Evolutionary conservation across 2,113 vertebrate genomes (phyloP), one percentile per base, ranked within the genome.

Genomic region (Numida meleagris): DNA sequence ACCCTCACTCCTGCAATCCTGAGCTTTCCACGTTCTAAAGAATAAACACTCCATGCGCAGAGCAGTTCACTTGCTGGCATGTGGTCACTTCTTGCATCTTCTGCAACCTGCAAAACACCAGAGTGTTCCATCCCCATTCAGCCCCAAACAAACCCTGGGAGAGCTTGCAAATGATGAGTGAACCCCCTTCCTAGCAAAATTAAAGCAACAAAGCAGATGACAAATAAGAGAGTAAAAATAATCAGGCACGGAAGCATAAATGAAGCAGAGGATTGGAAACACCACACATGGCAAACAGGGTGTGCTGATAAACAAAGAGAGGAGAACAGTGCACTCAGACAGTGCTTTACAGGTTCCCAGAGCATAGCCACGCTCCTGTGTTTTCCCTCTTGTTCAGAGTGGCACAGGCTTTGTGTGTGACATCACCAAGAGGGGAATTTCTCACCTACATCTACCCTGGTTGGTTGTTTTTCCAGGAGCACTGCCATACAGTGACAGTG

Each of bases 21-120:
- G 68, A 93, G 65, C 91, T 89, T 95, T 94, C 93, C 72, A 74
- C 86, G 80, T 93, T 89, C 75, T 85, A 91, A 89, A 91, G 85
- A 94, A 94, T 77, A 95, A 93, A 73, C 95, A 90, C 82, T 90
- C 90, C 85, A 91, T 34, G 46, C 88, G 72, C 84, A 70, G 59
- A 55, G 74, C 85, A 75, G 85, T 91, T 91, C 76, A 68, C 65
- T 93, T 72, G 82, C 80, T 94, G 65, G 82, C 85, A 91, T 65
- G 66, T 57, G 79, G 89, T 89, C 82, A 78, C 76, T 91, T 81
- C 48, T 58, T 68, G 38, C 82, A 91, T 90, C 82, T 46, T 91
- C 92, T 58, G 66, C 53, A 45, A 80, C 21, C 82, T 76, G 74
- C 12, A 61, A 55, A 93, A 83, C 19, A 86, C 5, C 43, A 70